Conservation (phyloP, 2,797 vertebrate species). For the Chelonia mydas region DNA sequence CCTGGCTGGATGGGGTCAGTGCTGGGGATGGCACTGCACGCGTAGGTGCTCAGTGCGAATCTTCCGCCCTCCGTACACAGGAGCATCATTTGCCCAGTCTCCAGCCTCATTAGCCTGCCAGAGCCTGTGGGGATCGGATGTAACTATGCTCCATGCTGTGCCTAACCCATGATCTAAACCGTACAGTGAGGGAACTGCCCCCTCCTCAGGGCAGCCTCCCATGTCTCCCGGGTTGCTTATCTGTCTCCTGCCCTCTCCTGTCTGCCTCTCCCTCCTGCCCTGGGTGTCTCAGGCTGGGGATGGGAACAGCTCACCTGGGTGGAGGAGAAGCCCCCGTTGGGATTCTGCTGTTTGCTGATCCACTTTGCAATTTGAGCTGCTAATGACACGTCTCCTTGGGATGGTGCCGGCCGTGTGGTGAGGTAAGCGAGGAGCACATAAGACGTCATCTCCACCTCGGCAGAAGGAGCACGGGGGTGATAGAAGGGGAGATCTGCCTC, state of each 20-base stretch:
- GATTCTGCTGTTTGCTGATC: constrained; percentile 76
- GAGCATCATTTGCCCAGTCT: too few species aligned
- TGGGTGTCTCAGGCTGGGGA: neutral
- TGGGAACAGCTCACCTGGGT: constrained; percentile 62
- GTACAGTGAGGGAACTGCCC: neutral
- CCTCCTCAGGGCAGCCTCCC: neutral
- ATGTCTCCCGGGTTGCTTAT: neutral
- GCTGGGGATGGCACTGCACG: neutral
- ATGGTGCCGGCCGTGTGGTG: neutral
- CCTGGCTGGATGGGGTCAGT: neutral
- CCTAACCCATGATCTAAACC: neutral
- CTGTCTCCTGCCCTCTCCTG: neutral
- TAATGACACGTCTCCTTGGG: constrained; percentile 12
- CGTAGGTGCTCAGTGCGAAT: too few species aligned
- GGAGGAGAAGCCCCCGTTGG: constrained; percentile 68
- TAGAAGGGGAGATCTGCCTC: neutral
- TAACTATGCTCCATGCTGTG: neutral
- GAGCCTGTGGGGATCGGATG: too few species aligned
- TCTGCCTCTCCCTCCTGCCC: neutral
- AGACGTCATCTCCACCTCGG: constrained; percentile 78
- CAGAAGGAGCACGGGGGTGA: constrained; percentile 68
- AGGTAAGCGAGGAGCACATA: constrained; percentile 73
- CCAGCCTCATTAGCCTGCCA: too few species aligned
- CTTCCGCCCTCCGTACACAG: too few species aligned
- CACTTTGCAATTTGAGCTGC: constrained; percentile 64